Percentiles rank a stretch among this genome's conserved stretches.
phyloP scores from a whole-genome alignment of 1,140 invertebrate species.

The Nautilus pompilius region DNA sequence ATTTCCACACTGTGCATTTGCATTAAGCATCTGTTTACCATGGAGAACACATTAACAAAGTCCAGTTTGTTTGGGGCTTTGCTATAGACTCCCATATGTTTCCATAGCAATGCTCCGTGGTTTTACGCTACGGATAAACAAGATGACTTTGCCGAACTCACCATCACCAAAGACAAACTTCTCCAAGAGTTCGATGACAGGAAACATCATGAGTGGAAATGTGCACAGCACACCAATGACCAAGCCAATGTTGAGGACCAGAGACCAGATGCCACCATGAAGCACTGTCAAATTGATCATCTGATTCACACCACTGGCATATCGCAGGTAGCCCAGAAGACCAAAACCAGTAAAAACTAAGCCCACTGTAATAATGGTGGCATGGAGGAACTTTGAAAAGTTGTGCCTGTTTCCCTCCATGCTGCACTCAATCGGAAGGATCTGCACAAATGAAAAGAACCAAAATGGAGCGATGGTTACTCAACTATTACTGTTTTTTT shows the following conservation, averaged over 20 bases:
- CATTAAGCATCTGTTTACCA: too few species aligned
- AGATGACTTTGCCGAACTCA: too few species aligned
- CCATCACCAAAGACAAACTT: slow-evolving; percentile 39
- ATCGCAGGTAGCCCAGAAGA: slow-evolving; percentile 46
- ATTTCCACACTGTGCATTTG: too few species aligned
- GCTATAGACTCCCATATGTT: too few species aligned
- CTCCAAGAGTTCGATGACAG: slow-evolving; percentile 48
- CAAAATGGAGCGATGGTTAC: too few species aligned
- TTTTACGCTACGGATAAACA: too few species aligned
- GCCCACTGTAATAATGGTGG: slow-evolving; percentile 28
- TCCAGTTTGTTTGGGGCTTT: too few species aligned
- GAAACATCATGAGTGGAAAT: slow-evolving; percentile 48
- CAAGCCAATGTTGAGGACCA: slow-evolving; percentile 41
- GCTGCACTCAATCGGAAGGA: slow-evolving; percentile 51
- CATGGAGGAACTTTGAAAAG: slow-evolving; percentile 42
- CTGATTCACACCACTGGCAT: slow-evolving; percentile 38
- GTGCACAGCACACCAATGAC: slow-evolving; percentile 45
- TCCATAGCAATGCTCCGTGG: too few species aligned
- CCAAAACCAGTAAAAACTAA: slow-evolving; percentile 38
- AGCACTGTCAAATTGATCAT: slow-evolving; percentile 47
- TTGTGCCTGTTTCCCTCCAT: slow-evolving; percentile 50
- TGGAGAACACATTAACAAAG: too few species aligned
- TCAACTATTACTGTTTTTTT: too few species aligned
- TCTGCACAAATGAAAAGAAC: slow-evolving; percentile 22
- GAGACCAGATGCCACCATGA: slow-evolving; percentile 12